phyloP scores from a whole-genome alignment of 2,888 invertebrate genomes.

The Microctonus brassicae region DNA sequence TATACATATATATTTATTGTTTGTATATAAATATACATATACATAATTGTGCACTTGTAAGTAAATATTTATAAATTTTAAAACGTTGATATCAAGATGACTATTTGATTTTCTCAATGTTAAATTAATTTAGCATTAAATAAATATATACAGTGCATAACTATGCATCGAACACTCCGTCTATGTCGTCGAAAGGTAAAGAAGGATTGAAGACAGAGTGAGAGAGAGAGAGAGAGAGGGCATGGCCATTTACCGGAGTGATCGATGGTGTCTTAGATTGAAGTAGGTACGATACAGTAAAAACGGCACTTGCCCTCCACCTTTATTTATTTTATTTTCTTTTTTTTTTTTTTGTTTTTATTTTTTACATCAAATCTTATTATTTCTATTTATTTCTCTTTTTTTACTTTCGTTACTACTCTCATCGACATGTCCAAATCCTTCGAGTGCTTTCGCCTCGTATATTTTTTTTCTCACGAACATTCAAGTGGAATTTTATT shows the following conservation, averaged over 20 bases:
- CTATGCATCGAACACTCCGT: neutral
- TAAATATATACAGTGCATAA: neutral
- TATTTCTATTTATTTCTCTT: neutral
- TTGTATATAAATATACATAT: too few species aligned
- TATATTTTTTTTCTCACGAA: neutral
- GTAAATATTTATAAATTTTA: neutral
- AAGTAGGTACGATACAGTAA: neutral
- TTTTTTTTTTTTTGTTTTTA: neutral
- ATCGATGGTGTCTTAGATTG: slow-evolving; percentile 3
- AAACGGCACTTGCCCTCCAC: neutral
- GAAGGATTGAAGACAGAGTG: too few species aligned
- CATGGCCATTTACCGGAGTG: slow-evolving; percentile 2
- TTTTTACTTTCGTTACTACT: neutral
- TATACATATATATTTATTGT: neutral
- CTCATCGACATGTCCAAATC: neutral
- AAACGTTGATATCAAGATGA: neutral
- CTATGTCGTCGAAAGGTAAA: neutral
- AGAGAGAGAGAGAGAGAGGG: neutral
- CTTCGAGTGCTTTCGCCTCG: neutral
- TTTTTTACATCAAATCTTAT: neutral
- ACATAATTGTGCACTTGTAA: neutral
- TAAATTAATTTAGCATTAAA: neutral
- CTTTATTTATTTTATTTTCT: neutral
- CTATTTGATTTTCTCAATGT: neutral
- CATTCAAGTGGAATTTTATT: slow-evolving; percentile 1